A percentile compares a stretch with the other conserved stretches of the same genome.
Evolutionary conservation across 2,888 invertebrate genomes (phyloP).

Genomic region (Deilephila elpenor): DNA sequence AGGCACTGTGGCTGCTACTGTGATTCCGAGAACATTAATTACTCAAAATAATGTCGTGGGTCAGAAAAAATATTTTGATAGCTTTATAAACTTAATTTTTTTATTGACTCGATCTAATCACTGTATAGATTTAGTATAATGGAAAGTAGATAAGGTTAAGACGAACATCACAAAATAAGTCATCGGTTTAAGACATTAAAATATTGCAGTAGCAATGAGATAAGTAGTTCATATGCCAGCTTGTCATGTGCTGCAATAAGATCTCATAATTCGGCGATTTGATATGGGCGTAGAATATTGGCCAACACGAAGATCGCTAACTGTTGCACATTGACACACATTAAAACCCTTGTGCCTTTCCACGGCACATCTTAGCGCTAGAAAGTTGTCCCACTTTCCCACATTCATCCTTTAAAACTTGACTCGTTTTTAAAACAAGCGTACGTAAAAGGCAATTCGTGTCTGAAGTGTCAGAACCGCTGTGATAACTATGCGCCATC

Average conservation of each 20-base stretch:
- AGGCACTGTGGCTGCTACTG: not conserved
- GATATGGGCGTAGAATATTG: not conserved
- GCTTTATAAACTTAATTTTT: too few species aligned
- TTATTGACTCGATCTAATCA: too few species aligned
- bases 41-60: not conserved
- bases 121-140: too few species aligned
- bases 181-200: not conserved
- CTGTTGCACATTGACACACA: not conserved
- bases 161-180: not conserved
- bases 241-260: not conserved
- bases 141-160: not conserved
- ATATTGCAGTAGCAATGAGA: too few species aligned
- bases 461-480: slow-evolving; percentile 39
- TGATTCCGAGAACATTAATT: slow-evolving; percentile 13
- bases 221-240: not conserved
- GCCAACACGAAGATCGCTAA: not conserved
- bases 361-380: slow-evolving; percentile 5
- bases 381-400: slow-evolving; percentile 23
- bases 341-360: slow-evolving; percentile 5
- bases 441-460: slow-evolving; percentile 36
- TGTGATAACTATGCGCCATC: slow-evolving; percentile 51
- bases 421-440: slow-evolving; percentile 52
- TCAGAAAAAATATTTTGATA: not conserved
- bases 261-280: not conserved
- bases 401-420: slow-evolving; percentile 21